phyloP scores from a whole-genome alignment of 2,888 invertebrate genomes.

The Leptinotarsa juncta region DNA sequence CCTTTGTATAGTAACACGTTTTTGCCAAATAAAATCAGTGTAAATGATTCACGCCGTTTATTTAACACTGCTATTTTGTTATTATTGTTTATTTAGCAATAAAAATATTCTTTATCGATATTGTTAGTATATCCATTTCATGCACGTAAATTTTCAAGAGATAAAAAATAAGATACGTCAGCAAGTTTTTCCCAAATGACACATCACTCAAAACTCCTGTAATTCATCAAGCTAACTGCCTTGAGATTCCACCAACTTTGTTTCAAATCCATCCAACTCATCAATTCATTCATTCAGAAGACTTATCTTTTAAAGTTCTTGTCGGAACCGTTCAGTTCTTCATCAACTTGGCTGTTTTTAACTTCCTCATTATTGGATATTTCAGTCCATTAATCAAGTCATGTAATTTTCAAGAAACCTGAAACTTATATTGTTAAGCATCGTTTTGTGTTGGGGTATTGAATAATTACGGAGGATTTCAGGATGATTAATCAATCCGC shows the following conservation, averaged over 20 bases:
- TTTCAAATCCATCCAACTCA: constrained; percentile 3
- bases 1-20: too few relatives aligned
- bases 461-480: constrained; percentile 31
- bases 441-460: constrained; percentile 33
- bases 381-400: constrained; percentile 37
- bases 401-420: constrained; percentile 40
- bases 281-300: constrained; percentile 9
- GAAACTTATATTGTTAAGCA: constrained; percentile 40
- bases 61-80: too few relatives aligned
- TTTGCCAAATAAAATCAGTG: too few relatives aligned
- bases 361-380: constrained; percentile 32
- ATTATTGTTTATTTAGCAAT: too few relatives aligned
- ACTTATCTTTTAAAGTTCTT: constrained; percentile 11
- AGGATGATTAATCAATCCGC: constrained; percentile 29
- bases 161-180: background rate
- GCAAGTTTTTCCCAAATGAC: background rate
- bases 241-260: constrained; percentile 16
- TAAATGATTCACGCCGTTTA: too few relatives aligned
- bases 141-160: too few relatives aligned
- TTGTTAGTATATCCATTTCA: too few relatives aligned
- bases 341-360: constrained; percentile 24
- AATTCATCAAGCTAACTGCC: background rate
- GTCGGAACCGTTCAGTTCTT: constrained; percentile 16
- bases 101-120: too few relatives aligned
- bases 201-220: background rate